Evolutionary conservation across 2,797 vertebrate genomes (phyloP).

Genomic region (Cirrhinus molitorella): DNA sequence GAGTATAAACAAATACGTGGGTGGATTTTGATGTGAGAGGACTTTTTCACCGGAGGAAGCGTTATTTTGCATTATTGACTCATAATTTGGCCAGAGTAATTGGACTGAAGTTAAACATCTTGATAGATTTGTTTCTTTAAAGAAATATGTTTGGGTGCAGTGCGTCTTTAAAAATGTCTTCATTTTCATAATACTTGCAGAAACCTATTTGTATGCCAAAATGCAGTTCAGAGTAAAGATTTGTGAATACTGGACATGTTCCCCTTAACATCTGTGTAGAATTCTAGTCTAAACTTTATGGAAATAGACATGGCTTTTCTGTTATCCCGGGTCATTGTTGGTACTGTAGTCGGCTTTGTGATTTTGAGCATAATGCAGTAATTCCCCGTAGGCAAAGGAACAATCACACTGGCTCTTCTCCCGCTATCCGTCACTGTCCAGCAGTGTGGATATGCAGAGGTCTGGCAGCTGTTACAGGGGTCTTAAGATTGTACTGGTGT

Average conservation of each 20-base stretch:
- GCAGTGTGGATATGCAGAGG: conserved; percentile 62
- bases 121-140: too few relatives aligned
- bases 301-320: background rate
- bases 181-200: background rate
- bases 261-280: background rate
- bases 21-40: background rate
- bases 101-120: too few relatives aligned
- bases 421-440: conserved; percentile 74
- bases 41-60: background rate
- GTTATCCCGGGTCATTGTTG: background rate
- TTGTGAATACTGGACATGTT: background rate
- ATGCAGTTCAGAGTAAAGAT: background rate
- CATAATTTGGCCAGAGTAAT: too few relatives aligned
- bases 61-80: background rate
- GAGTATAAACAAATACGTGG: background rate
- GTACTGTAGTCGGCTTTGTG: conserved; percentile 16
- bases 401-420: conserved; percentile 68
- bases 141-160: background rate
- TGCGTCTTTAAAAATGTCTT: background rate
- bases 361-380: conserved; percentile 25
- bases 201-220: too few relatives aligned
- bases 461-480: conserved; percentile 74
- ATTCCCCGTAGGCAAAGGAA: conserved; percentile 29
- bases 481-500: conserved; percentile 67
- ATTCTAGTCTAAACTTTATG: background rate